A percentile compares a stretch with the other conserved stretches of the same genome.
These are phyloP conservation scores for Isurus oxyrinchus DNA, from an alignment of 2,113 vertebrate genomes.

Conservation along the genomic window DNA sequence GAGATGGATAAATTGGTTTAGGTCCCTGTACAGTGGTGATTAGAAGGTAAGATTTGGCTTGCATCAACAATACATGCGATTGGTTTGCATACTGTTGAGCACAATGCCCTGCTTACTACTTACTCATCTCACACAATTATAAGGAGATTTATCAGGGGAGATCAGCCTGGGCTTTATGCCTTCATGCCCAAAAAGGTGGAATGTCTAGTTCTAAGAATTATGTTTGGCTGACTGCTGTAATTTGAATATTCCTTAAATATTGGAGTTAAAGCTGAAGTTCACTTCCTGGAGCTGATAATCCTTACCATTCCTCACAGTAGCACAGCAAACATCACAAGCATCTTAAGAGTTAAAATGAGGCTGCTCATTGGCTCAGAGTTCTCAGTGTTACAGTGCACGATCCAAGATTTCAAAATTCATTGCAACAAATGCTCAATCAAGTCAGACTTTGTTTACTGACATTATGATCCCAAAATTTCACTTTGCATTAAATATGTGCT, in stretches of 20 bases:
- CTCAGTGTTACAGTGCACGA: background rate
- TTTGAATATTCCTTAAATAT: background rate
- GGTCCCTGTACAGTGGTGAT: background rate
- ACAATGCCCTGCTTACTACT: background rate
- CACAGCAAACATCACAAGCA: background rate
- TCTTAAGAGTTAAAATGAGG: background rate
- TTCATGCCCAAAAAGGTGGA: background rate
- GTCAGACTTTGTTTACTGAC: background rate
- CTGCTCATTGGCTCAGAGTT: background rate
- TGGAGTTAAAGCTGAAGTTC: no score
- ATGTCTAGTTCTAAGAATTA: background rate
- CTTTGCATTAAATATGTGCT: background rate
- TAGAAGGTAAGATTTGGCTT: background rate
- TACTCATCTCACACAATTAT: background rate
- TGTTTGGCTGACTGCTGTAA: background rate
- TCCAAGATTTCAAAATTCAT: constrained; percentile 3
- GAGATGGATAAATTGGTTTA: constrained; percentile 4
- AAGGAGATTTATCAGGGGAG: background rate
- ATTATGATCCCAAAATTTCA: background rate
- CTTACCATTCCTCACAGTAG: background rate
- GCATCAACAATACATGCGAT: background rate
- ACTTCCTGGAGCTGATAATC: background rate
- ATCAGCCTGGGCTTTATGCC: background rate
- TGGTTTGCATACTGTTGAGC: background rate
- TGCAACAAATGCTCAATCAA: background rate